Conservation (phyloP, 2,888 invertebrate genomes). For the Pristionchus arcanus region DNA sequence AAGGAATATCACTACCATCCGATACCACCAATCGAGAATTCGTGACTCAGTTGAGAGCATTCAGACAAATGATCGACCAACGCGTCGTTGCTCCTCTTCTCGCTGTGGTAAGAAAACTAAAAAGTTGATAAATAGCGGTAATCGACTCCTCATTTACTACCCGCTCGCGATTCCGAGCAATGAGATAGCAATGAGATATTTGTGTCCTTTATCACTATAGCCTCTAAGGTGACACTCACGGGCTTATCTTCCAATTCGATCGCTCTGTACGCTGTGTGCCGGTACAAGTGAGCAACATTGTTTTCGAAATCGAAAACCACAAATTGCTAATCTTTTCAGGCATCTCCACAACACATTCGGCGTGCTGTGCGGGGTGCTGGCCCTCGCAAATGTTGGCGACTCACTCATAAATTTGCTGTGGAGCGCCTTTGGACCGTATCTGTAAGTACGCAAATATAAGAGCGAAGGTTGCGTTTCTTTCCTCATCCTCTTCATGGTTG, state of each 20-base stretch:
- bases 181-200: no score
- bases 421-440: neutral
- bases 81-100: neutral
- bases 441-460: neutral
- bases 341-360: slow-evolving; percentile 13
- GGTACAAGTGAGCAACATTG: neutral
- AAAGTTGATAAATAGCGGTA: no score
- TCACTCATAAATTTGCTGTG: neutral
- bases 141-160: no score
- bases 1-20: no score
- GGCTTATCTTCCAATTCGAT: neutral
- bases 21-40: no score
- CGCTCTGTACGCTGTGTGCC: neutral
- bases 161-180: no score
- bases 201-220: no score
- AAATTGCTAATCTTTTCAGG: neutral
- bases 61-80: neutral
- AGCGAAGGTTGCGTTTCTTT: no score
- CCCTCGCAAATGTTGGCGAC: neutral
- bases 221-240: neutral
- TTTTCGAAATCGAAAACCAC: no score
- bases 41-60: no score
- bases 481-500: no score
- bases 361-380: neutral
- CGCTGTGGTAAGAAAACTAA: neutral